Evolutionary conservation across 1,140 invertebrate species (phyloP).

Genomic region (Drosophila ogumai): DNA sequence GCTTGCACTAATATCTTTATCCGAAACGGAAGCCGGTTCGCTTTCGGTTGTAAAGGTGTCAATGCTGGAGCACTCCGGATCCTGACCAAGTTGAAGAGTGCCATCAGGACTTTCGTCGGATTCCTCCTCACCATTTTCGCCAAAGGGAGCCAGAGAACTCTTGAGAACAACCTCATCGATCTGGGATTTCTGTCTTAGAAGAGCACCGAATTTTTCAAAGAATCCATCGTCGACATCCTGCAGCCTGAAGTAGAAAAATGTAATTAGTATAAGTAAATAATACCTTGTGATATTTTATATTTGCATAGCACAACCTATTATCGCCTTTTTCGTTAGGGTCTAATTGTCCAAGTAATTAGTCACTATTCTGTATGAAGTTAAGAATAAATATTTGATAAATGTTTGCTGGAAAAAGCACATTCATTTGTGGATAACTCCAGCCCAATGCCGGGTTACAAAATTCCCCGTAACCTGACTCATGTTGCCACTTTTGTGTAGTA

Average conservation of each 20-base stretch:
- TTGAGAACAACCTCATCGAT: conserved; percentile 86
- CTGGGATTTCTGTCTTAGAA: conserved; percentile 88
- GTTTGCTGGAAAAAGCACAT: conserved; percentile 7
- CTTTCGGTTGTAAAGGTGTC: conserved; percentile 31
- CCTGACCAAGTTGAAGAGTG: conserved; percentile 21
- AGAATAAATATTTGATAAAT: conserved; percentile 12
- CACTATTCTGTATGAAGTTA: not conserved
- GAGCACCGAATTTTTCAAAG: conserved; percentile 91
- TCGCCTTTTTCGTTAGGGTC: not conserved
- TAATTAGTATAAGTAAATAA: not conserved
- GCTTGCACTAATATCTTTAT: conserved; percentile 56
- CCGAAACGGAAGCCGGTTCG: conserved; percentile 8
- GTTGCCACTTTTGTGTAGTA: conserved; percentile 4
- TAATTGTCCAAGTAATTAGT: conserved; percentile 9
- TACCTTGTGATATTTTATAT: not conserved
- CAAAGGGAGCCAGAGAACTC: conserved; percentile 86
- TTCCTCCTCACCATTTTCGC: conserved; percentile 63
- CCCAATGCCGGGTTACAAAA: conserved; percentile 14
- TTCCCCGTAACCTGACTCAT: conserved; percentile 28
- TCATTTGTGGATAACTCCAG: conserved; percentile 1
- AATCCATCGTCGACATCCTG: conserved; percentile 92
- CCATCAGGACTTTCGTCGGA: conserved; percentile 54
- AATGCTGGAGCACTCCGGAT: conserved; percentile 19
- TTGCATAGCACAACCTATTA: not conserved
- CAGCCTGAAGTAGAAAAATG: conserved; percentile 85